Percentiles rank a stretch among this genome's conserved stretches.
These are phyloP conservation scores for Bombus waltoni DNA, from an alignment of 1,140 invertebrate species.

Conservation along the genomic window DNA sequence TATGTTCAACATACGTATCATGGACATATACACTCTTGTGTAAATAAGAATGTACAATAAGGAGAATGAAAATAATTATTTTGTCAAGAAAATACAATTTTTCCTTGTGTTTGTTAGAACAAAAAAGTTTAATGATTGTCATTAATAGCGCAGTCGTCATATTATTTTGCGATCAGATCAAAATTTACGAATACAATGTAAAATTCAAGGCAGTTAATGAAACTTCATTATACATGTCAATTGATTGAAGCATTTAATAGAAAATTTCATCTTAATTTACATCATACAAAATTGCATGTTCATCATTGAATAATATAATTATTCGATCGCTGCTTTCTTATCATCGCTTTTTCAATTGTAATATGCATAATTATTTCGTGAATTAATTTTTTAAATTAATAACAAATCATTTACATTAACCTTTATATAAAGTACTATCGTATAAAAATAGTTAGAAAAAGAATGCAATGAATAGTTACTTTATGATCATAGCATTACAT, in stretches of 20 bases:
- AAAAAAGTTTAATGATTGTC: neutral
- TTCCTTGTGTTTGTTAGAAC: too few relatives aligned
- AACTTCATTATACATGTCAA: neutral
- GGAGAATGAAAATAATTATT: neutral
- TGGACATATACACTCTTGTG: neutral
- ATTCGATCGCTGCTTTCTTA: neutral
- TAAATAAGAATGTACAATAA: too few relatives aligned
- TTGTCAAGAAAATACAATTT: neutral
- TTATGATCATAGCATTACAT: neutral
- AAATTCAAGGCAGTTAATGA: neutral
- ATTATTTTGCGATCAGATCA: neutral
- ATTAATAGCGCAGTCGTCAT: neutral
- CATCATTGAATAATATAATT: too few relatives aligned
- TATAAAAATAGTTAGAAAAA: neutral
- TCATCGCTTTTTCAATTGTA: neutral
- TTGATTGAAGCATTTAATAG: neutral
- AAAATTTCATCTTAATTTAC: neutral
- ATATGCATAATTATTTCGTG: neutral
- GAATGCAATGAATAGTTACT: neutral
- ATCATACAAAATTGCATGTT: neutral
- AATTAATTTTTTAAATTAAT: neutral
- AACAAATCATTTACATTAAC: neutral
- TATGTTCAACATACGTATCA: neutral
- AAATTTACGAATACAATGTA: neutral
- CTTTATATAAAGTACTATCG: neutral